Evolutionary conservation across 2,888 invertebrate species (phyloP).

Genomic region (Pammene fasciana): DNA sequence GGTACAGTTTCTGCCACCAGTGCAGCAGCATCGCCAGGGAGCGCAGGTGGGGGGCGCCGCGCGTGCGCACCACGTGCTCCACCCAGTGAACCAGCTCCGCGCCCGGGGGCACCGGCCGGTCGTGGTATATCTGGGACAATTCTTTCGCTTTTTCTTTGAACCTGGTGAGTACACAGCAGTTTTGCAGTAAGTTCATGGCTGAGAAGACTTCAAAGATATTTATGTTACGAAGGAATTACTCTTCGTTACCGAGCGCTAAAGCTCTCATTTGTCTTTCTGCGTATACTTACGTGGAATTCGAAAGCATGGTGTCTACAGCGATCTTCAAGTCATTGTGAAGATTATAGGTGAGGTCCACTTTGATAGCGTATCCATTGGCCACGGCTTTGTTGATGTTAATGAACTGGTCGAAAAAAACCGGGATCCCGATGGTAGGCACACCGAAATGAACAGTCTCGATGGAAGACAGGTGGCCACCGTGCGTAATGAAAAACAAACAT

Average conservation of each 20-base stretch:
- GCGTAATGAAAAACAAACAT: slow-evolving; percentile 42
- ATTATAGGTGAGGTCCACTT: slow-evolving; percentile 35
- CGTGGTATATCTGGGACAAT: slow-evolving; percentile 42
- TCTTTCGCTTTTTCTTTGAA: slow-evolving; percentile 38
- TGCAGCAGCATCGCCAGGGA: slow-evolving; percentile 40
- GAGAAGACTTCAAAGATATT: too few species aligned
- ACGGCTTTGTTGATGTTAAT: slow-evolving; percentile 42
- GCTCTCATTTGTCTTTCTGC: too few species aligned
- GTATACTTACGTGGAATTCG: slow-evolving; percentile 31
- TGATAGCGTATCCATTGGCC: slow-evolving; percentile 34
- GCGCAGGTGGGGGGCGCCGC: slow-evolving; percentile 43
- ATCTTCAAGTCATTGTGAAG: slow-evolving; percentile 33
- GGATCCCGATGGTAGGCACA: slow-evolving; percentile 43
- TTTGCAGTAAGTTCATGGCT: neutral
- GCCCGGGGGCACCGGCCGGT: slow-evolving; percentile 37
- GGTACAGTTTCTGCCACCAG: slow-evolving; percentile 42
- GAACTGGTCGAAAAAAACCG: slow-evolving; percentile 44
- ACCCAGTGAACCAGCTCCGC: slow-evolving; percentile 42
- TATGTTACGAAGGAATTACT: too few species aligned
- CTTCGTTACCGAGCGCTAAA: too few species aligned
- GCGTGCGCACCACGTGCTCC: slow-evolving; percentile 40
- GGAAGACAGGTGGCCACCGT: slow-evolving; percentile 41
- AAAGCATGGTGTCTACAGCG: slow-evolving; percentile 37
- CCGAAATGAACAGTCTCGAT: slow-evolving; percentile 42
- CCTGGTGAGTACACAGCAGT: slow-evolving; percentile 24